Base-by-base conservation (phyloP, 1,140 invertebrate species). In the Drosophila persimilis region DNA sequence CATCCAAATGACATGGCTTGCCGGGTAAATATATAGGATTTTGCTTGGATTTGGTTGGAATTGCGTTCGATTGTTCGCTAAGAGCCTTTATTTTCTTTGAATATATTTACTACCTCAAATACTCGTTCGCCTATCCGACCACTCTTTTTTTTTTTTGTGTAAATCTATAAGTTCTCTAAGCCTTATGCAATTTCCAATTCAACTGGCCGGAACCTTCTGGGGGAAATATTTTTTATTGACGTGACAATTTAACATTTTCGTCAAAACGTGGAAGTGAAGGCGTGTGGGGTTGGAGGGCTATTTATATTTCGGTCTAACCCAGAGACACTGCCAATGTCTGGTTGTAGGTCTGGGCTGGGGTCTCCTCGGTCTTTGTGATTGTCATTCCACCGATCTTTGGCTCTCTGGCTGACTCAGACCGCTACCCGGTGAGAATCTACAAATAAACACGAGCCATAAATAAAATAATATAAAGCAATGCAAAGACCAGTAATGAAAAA, bases 241-340 rank as follows among this genome's bases (percentile, higher is more conserved):
- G 81, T 85, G 81, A 85, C 81, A 58, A 67, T 85, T 77, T 56
- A 22, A 52, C 64, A 73, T 86, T 80, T 71, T 61, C n/a, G 50
- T 39, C 44, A 35, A 44, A 20, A 54, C 55, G 52, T 63, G 56
- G 29, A 15, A n/a, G 7, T 22, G 52, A 31, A 15, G 31, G 15
- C 15, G 15, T 24, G 5, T 4, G 15, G 15, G 22, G 13, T 24
- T 6, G 24, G 15, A 17, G 13, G 45, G 26, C 26, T 22, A 70
- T 7, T 69, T 4, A 50, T 52, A 13, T 35, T 6, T 15, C 35
- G 20, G 26, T 4, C 50, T 55, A n/a, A 45, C 43, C 29, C 26
- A 54, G 29, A 6, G 22, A 7, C 13, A 13, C n/a, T 7, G 39
- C 39, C 8, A 17, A 5, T 17, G 43, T 46, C 29, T 46, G 29